Evolutionary conservation across 64 coral and sea anemone genomes (phyloP).

Genomic region (Montipora capricornis): DNA sequence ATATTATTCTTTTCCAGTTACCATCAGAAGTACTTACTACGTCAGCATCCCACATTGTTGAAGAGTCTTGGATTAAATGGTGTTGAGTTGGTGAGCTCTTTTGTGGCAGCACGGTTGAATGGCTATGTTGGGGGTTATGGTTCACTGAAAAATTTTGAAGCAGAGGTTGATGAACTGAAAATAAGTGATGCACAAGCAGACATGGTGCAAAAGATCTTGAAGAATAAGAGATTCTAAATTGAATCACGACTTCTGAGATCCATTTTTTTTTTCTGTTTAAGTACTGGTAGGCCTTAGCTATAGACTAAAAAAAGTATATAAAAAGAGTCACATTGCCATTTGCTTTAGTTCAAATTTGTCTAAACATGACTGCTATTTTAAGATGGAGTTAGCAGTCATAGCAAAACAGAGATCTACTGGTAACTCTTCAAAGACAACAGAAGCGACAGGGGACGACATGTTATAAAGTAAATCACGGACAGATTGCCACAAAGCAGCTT

Average conservation of each 20-base stretch:
- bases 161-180: constrained; percentile 62
- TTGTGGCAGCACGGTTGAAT: constrained; percentile 85
- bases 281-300: not conserved
- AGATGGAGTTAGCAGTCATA: too few species aligned
- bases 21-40: constrained; percentile 95
- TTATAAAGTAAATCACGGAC: too few species aligned
- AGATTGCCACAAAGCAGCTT: too few species aligned
- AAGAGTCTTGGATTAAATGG: constrained; percentile 68
- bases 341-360: too few species aligned
- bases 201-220: constrained; percentile 62
- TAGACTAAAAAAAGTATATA: too few species aligned
- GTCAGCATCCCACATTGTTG: constrained; percentile 56
- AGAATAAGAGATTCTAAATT: constrained; percentile 26
- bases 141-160: constrained; percentile 45
- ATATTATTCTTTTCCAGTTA: constrained; percentile 60
- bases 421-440: too few species aligned
- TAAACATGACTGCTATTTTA: too few species aligned
- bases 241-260: not conserved
- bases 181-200: constrained; percentile 67
- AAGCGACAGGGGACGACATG: too few species aligned
- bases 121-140: constrained; percentile 84
- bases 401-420: too few species aligned
- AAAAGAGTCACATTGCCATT: too few species aligned
- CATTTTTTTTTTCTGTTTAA: not conserved
- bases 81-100: constrained; percentile 85